These are phyloP conservation scores for Muntiacus reevesi DNA, from an alignment of 2,113 vertebrate genomes.

Conservation along the genomic window DNA sequence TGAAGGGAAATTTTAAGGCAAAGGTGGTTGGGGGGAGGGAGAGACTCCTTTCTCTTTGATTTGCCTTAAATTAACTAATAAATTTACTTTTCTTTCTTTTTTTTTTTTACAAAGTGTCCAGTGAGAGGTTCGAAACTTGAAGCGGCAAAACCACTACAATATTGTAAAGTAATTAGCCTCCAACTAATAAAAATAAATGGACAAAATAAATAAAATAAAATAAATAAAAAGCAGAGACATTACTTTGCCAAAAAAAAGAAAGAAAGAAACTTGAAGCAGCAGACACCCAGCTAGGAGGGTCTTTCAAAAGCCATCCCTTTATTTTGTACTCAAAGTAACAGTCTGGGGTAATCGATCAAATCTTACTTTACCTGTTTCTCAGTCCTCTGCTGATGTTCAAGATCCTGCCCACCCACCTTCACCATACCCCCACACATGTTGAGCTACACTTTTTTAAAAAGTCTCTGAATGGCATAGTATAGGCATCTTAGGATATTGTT, in stretches of 20 bases:
- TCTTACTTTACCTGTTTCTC: not conserved
- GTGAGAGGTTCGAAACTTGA: not conserved
- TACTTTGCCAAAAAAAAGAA: too few species aligned
- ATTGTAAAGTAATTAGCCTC: too few species aligned
- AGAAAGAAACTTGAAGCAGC: not conserved
- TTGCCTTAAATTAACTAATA: not conserved
- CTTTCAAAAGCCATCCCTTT: not conserved
- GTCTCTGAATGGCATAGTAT: not conserved
- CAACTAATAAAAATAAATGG: too few species aligned
- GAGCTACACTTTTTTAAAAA: not conserved
- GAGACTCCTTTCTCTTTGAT: not conserved
- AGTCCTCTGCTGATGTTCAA: not conserved
- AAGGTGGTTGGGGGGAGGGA: not conserved
- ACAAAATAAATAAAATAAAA: too few species aligned
- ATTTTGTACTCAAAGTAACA: not conserved
- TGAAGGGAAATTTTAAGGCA: not conserved
- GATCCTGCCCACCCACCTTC: not conserved
- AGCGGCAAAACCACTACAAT: not conserved
- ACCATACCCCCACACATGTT: too few species aligned
- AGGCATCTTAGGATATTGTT: not conserved
- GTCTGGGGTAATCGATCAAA: not conserved
- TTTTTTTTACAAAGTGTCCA: not conserved
- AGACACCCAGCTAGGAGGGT: not conserved
- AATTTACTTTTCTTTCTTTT: not conserved
- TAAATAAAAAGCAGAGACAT: too few species aligned